Base-by-base conservation (phyloP, 2,888 invertebrate genomes). In the Clunio marinus region DNA sequence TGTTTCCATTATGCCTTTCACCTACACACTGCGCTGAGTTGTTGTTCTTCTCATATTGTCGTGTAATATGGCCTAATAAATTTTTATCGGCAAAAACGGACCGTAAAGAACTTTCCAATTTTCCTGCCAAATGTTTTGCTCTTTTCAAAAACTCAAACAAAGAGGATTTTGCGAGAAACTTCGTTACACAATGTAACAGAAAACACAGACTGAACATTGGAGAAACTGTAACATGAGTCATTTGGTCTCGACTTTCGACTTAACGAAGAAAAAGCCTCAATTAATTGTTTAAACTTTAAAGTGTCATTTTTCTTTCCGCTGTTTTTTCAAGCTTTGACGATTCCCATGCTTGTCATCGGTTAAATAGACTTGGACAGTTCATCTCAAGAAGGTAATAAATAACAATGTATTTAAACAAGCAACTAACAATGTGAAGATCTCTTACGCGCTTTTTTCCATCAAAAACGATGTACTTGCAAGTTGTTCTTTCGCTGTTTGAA, bases 191-290 rank as follows among this genome's bases (percentile, higher is more conserved):
- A n/a, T n/a, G n/a, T n/a, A n/a, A 41, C n/a, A 10, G 10, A 41
- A 41, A 41, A 41, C 51, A n/a, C n/a, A n/a, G n/a, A n/a, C n/a
- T n/a, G 57, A 45, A 15, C 3, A 45, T 13, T n/a, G 4, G 13
- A 13, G 57, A 57, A 57, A 57, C 15, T 57, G 57, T 57, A 57
- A 57, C 57, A 57, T 57, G 57, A 57, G 27, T 57, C 25, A 57
- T 25, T n/a, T 25, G 2, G 7, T 15, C 25, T 57, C 25, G 25
- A n/a, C n/a, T n/a, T n/a, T 5, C 25, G 25, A 20, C 25, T 27
- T 24, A 25, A 20, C 20, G 51, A 41, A 41, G 41, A 41, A 15
- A 51, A 13, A 57, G 57, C 57, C 57, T 57, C 57, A 57, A 57
- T 57, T 57, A 57, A 41, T 41, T 41, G 13, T 41, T 41, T 7